Evolutionary conservation across 2,888 invertebrate genomes (phyloP), one percentile per base, ranked within the genome.

Genomic region (Macrosiphum euphorbiae): DNA sequence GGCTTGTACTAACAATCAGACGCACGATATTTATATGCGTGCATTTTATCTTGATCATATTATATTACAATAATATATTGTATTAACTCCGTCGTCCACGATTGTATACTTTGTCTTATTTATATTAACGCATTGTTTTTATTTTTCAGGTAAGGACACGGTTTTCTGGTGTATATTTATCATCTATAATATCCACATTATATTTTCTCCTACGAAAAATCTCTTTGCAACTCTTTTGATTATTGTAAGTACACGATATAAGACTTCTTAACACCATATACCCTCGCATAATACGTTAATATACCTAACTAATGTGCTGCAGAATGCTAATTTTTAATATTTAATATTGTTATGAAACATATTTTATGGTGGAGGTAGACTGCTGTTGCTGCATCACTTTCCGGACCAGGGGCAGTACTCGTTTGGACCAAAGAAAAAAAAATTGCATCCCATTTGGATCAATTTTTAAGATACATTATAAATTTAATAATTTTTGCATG

Each of bases 201-300:
- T 16, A 13, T 16, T 55, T 92, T 55, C 55, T 44, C 11, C 52
- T 20, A n/a, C 41, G 24, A 88, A 88, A 52, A 92, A 88, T 88
- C 92, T 92, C 92, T 88, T 92, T 92, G 92, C 92, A 92, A 92
- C 92, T 92, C 92, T 88, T 92, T 78, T 78, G 78, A 88, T 92
- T 55, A 78, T 41, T 88, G 88, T 92, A 67, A 92, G 92, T 78
- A 67, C 10, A 84, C 3, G 28, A n/a, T 47, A n/a, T 67, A 47
- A 88, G 78, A 44, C 44, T 44, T 41, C 20, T 16, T 50, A n/a
- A 61, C 44, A 41, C 7, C 44, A 16, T 35, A 20, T 78, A 78
- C 35, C 47, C 28, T 86, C 26, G 47, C 47, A 26, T 85, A 84
- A 24, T 84, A 47, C 20, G 24, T 24, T n/a, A 78, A 78, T 8